phyloP scores from a whole-genome alignment of 2,113 vertebrate genomes.

The Calidris pygmaea region DNA sequence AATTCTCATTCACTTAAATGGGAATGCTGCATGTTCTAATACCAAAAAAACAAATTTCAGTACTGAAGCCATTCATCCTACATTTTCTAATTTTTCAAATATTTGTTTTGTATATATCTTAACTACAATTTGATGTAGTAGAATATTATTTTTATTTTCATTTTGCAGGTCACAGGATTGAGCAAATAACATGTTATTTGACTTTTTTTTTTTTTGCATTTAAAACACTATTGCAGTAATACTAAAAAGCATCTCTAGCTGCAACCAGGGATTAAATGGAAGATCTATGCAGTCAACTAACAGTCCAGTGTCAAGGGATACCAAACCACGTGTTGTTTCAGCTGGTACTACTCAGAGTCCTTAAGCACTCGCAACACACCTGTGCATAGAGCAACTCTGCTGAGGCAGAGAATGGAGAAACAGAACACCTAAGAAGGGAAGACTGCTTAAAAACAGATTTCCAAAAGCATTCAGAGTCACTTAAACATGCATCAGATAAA shows the following conservation, averaged over 20 bases:
- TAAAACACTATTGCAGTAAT: background rate
- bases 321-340: background rate
- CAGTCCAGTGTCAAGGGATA: background rate
- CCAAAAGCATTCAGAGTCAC: background rate
- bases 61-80: background rate
- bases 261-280: background rate
- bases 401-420: background rate
- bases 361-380: background rate
- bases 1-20: background rate
- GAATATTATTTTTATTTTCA: background rate
- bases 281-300: background rate
- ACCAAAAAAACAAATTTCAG: background rate
- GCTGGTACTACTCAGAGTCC: background rate
- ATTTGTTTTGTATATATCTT: background rate
- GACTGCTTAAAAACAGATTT: background rate
- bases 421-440: slow-evolving; percentile 31
- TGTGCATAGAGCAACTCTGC: background rate
- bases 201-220: background rate
- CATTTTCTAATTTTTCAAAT: background rate
- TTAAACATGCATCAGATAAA: background rate
- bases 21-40: background rate
- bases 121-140: background rate
- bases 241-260: background rate
- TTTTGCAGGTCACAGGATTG: background rate
- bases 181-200: background rate